phyloP scores from a whole-genome alignment of 1,140 invertebrate species.

The Lamellibrachia luymesi region DNA sequence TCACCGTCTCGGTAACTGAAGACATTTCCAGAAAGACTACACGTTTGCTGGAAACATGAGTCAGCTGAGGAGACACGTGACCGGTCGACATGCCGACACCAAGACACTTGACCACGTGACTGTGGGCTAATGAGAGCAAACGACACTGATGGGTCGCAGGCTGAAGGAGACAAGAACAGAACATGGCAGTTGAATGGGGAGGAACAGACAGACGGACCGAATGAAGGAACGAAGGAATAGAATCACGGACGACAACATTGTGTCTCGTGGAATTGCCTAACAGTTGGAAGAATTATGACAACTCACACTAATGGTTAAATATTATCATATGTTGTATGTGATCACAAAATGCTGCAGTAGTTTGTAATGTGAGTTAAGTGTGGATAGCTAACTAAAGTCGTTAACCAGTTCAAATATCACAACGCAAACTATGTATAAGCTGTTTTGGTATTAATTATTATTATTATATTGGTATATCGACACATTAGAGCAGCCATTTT shows the following conservation, averaged over 20 bases:
- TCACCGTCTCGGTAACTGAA: background rate
- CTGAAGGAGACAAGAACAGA: background rate
- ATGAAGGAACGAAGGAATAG: background rate
- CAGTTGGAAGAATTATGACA: background rate
- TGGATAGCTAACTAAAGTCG: no score
- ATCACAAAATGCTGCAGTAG: no score
- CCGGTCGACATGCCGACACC: background rate
- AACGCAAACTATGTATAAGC: no score
- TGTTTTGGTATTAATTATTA: no score
- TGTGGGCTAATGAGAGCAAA: background rate
- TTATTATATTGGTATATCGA: no score
- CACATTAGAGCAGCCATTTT: no score
- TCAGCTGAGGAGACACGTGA: background rate
- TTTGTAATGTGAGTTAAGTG: no score
- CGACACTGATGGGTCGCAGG: background rate
- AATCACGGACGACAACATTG: background rate
- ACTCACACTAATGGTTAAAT: background rate
- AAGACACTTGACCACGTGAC: background rate
- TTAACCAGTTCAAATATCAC: no score
- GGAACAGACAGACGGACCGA: background rate
- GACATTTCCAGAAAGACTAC: background rate
- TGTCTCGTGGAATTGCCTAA: background rate
- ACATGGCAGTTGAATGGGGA: background rate
- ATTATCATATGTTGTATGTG: background rate
- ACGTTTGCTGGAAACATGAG: background rate